These are phyloP conservation scores for Galbula dea DNA, from an alignment of 2,113 vertebrate genomes.

Conservation along the genomic window DNA sequence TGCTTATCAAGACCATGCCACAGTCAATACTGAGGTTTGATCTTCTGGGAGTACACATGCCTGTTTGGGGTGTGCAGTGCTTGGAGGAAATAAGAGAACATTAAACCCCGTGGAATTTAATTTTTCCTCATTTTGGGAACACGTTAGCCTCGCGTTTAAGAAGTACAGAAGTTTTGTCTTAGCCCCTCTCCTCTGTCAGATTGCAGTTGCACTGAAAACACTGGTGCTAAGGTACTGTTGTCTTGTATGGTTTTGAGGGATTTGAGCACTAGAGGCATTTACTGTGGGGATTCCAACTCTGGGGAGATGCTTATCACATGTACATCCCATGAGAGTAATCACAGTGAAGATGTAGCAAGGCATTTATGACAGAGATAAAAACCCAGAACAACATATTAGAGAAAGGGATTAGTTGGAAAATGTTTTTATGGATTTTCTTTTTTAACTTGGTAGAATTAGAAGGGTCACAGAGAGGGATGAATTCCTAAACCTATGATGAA, in stretches of 20 bases:
- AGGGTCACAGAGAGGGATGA: background rate
- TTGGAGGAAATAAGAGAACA: background rate
- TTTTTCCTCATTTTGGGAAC: background rate
- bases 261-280: background rate
- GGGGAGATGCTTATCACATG: background rate
- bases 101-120: background rate
- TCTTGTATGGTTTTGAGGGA: background rate
- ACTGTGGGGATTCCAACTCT: background rate
- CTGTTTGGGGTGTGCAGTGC: background rate
- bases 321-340: constrained; percentile 9
- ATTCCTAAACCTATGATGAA: background rate
- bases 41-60: background rate
- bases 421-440: constrained; percentile 42
- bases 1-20: background rate
- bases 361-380: constrained; percentile 20
- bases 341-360: background rate
- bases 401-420: constrained; percentile 30
- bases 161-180: background rate
- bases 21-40: background rate
- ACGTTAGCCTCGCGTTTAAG: background rate
- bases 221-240: background rate
- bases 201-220: background rate
- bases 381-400: background rate
- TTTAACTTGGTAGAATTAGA: constrained; percentile 31
- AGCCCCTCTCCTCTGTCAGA: background rate